A percentile compares a stretch with the other conserved stretches of the same genome.
These are phyloP conservation scores for Lathamus discolor DNA, from an alignment of 2,113 vertebrate species.

Conservation along the genomic window DNA sequence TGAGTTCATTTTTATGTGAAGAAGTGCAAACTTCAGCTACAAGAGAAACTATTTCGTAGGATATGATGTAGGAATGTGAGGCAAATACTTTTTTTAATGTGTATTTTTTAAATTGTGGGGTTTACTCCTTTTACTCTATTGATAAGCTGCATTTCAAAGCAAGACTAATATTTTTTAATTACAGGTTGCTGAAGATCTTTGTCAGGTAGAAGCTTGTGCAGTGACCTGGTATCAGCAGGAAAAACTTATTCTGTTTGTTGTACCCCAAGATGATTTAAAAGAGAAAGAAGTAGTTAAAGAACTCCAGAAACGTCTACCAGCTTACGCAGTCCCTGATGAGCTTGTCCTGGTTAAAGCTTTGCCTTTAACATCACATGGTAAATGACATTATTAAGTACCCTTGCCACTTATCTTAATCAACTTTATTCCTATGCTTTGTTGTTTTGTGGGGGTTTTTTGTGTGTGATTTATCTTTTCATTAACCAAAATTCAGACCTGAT, in stretches of 20 bases:
- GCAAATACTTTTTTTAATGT: neutral
- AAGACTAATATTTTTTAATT: conserved; percentile 13
- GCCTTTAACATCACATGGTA: conserved; percentile 88
- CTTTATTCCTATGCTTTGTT: neutral
- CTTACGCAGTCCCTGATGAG: conserved; percentile 84
- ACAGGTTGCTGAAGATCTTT: conserved; percentile 80
- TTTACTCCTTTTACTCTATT: neutral
- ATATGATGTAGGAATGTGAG: neutral
- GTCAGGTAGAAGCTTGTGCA: conserved; percentile 83
- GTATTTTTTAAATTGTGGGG: neutral
- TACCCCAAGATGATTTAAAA: conserved; percentile 62
- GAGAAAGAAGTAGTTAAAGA: conserved; percentile 67
- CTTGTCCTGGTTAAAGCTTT: conserved; percentile 80
- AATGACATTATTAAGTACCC: neutral
- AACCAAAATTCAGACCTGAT: neutral
- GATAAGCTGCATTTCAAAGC: neutral
- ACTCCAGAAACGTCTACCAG: conserved; percentile 78
- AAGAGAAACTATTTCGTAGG: neutral
- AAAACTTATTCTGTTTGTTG: conserved; percentile 86
- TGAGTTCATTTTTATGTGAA: neutral
- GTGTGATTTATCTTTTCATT: neutral
- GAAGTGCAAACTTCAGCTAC: neutral
- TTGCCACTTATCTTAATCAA: neutral
- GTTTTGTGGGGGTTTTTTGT: too few relatives aligned
- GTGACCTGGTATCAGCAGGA: conserved; percentile 76